Evolutionary conservation across 2,797 vertebrate genomes (phyloP).

Genomic region (Acipenser transmontanus): DNA sequence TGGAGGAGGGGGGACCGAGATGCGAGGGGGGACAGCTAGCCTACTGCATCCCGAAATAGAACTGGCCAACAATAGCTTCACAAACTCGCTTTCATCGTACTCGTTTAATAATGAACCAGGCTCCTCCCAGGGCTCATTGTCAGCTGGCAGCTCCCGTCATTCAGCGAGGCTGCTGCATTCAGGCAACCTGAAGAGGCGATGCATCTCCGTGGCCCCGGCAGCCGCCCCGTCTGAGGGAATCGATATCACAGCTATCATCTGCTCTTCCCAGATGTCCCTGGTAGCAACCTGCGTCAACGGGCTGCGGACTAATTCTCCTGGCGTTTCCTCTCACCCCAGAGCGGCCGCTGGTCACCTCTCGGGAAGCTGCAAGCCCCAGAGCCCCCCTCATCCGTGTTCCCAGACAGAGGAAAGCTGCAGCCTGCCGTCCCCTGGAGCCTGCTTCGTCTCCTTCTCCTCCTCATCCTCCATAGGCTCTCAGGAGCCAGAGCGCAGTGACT

Average conservation of each 20-base stretch:
- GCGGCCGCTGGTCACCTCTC: conserved; percentile 40
- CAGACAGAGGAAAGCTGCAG: conserved; percentile 62
- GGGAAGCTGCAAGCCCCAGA: conserved; percentile 51
- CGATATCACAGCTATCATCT: conserved; percentile 74
- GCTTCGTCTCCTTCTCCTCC: conserved; percentile 63
- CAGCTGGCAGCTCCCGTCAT: conserved; percentile 57
- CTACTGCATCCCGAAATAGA: conserved; percentile 69
- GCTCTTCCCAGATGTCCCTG: conserved; percentile 81
- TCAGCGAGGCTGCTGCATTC: conserved; percentile 51
- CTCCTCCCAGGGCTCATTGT: conserved; percentile 54
- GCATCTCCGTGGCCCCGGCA: conserved; percentile 65
- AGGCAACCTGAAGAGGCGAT: conserved; percentile 65
- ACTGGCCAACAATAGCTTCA: conserved; percentile 67
- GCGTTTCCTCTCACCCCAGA: conserved; percentile 56
- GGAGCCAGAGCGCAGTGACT: conserved; percentile 65
- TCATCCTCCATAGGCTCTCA: conserved; percentile 56
- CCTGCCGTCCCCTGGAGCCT: conserved; percentile 69
- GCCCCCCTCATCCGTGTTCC: conserved; percentile 50
- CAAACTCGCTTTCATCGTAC: conserved; percentile 71
- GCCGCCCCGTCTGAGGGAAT: conserved; percentile 55
- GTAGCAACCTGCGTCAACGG: conserved; percentile 76
- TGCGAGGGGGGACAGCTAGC: conserved; percentile 62
- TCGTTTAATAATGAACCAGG: conserved; percentile 68
- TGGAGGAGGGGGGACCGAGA: conserved; percentile 36
- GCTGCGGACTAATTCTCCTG: conserved; percentile 64